Evolutionary conservation across 2,113 vertebrate genomes (phyloP).

Genomic region (Megalops atlanticus): DNA sequence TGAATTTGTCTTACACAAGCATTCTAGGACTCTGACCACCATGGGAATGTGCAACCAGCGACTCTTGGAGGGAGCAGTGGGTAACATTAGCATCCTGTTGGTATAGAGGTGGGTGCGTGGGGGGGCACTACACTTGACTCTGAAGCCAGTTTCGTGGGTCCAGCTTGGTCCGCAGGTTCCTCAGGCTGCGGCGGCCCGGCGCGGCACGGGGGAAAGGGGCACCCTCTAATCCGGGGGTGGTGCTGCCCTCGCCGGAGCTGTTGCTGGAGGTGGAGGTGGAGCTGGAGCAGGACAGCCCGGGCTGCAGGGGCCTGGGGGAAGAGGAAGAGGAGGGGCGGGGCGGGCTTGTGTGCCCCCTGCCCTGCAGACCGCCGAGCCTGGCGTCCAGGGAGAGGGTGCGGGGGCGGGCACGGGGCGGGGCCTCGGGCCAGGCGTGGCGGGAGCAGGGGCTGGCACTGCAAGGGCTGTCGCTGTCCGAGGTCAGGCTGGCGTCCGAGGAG

Average conservation of each 20-base stretch:
- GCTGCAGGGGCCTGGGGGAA: slow-evolving; percentile 42
- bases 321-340: slow-evolving; percentile 48
- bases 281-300: slow-evolving; percentile 67
- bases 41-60: too few species aligned
- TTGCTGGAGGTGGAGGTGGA: slow-evolving; percentile 56
- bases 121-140: slow-evolving; percentile 71
- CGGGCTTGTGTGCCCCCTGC: slow-evolving; percentile 58
- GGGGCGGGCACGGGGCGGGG: slow-evolving; percentile 66
- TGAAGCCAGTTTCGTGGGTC: slow-evolving; percentile 77
- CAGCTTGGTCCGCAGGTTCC: slow-evolving; percentile 71
- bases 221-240: slow-evolving; percentile 64
- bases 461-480: slow-evolving; percentile 71
- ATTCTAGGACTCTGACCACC: too few species aligned
- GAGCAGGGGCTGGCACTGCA: slow-evolving; percentile 64
- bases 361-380: slow-evolving; percentile 74
- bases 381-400: slow-evolving; percentile 86
- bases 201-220: slow-evolving; percentile 65
- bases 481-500: slow-evolving; percentile 67
- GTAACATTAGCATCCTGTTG: not conserved
- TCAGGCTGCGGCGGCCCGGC: slow-evolving; percentile 66
- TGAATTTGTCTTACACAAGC: too few species aligned
- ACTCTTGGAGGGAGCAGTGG: not conserved
- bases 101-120: not conserved
- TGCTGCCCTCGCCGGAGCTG: slow-evolving; percentile 73
- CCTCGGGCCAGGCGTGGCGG: slow-evolving; percentile 57